Conservation (phyloP, 2,797 vertebrate genomes). For the Argyrosomus regius region DNA sequence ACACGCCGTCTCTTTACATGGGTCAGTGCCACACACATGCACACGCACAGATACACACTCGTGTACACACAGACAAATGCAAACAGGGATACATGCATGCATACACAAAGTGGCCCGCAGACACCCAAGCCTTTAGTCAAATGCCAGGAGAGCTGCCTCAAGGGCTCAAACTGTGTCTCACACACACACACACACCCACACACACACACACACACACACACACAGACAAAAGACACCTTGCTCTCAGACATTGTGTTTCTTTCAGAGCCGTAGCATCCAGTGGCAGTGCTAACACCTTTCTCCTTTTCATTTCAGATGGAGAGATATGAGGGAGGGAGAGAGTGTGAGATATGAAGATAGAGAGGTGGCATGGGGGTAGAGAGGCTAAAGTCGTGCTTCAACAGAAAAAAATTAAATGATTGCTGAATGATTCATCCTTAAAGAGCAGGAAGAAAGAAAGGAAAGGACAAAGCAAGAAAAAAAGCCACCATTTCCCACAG, state of each 20-base stretch:
- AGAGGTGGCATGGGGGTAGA: slow-evolving; percentile 52
- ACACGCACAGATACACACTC: slow-evolving; percentile 15
- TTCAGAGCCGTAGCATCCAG: slow-evolving; percentile 29
- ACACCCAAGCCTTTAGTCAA: slow-evolving; percentile 76
- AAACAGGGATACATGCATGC: slow-evolving; percentile 46
- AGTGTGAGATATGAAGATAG: slow-evolving; percentile 52
- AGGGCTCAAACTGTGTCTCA: slow-evolving; percentile 47
- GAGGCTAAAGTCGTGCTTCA: slow-evolving; percentile 46
- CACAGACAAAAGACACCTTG: slow-evolving; percentile 36
- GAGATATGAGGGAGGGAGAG: slow-evolving; percentile 32
- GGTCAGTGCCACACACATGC: slow-evolving; percentile 70
- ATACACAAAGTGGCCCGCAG: slow-evolving; percentile 64
- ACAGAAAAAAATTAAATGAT: slow-evolving; percentile 63
- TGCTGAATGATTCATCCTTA: slow-evolving; percentile 68
- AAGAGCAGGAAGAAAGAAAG: slow-evolving; percentile 42
- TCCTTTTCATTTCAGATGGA: slow-evolving; percentile 64
- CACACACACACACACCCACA: slow-evolving; percentile 13
- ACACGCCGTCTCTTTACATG: slow-evolving; percentile 75
- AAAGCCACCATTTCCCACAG: slow-evolving; percentile 43
- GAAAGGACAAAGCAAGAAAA: slow-evolving; percentile 61
- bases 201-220: slow-evolving; percentile 26
- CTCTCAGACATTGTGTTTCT: slow-evolving; percentile 52
- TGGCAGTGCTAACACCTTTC: slow-evolving; percentile 39
- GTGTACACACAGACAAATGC: slow-evolving; percentile 38
- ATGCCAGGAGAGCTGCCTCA: slow-evolving; percentile 70